A percentile compares a stretch with the other conserved stretches of the same genome.
Evolutionary conservation across 2,797 vertebrate species (phyloP).

Genomic region (Platalea minor): DNA sequence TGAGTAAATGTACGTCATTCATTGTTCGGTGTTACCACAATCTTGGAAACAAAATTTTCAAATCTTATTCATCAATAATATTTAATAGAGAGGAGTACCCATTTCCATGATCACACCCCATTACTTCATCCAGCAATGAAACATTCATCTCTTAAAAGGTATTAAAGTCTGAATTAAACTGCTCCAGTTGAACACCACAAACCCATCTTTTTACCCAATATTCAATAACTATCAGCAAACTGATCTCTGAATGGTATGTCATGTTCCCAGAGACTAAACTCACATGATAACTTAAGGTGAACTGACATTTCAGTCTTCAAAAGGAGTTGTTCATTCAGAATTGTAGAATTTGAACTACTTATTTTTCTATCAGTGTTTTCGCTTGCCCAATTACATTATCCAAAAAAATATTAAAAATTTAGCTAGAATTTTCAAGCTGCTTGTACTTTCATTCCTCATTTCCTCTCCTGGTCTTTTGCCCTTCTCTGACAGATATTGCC

Average conservation of each 20-base stretch:
- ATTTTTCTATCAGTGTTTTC: background rate
- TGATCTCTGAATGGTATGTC: background rate
- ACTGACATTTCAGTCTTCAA: background rate
- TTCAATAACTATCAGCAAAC: background rate
- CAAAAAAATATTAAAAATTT: background rate
- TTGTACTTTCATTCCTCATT: background rate
- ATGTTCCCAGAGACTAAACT: background rate
- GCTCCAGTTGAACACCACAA: background rate
- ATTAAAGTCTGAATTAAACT: background rate
- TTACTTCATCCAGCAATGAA: background rate
- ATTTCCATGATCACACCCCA: background rate
- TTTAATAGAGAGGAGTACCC: background rate
- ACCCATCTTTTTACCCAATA: background rate
- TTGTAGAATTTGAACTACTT: background rate
- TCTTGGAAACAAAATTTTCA: background rate
- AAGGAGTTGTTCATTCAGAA: background rate
- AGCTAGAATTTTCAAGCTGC: background rate
- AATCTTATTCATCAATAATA: background rate
- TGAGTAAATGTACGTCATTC: background rate
- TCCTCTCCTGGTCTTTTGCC: background rate
- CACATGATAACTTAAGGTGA: background rate
- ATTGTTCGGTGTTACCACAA: background rate
- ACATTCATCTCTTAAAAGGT: background rate
- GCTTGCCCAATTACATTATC: background rate
- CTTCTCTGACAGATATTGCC: background rate